phyloP scores from a whole-genome alignment of 2,113 vertebrate species.

The Silurus asotus region DNA sequence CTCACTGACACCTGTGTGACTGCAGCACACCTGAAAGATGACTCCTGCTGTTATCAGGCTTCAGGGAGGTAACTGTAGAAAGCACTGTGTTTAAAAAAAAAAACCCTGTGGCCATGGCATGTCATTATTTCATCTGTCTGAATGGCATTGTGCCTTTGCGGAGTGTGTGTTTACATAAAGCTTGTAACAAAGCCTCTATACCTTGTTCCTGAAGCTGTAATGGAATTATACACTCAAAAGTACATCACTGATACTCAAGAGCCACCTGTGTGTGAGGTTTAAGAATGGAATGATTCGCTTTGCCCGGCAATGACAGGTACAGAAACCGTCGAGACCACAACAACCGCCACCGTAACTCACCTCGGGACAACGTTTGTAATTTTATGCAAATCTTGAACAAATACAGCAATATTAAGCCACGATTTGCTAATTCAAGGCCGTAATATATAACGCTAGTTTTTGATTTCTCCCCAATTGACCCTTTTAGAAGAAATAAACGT shows the following conservation, averaged over 20 bases:
- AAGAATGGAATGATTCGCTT: background rate
- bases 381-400: background rate
- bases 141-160: background rate
- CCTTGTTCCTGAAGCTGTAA: background rate
- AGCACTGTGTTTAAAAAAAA: constrained; percentile 39
- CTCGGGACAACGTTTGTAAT: background rate
- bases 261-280: background rate
- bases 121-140: constrained; percentile 33
- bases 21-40: constrained; percentile 58
- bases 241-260: background rate
- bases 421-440: background rate
- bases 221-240: background rate
- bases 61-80: constrained; percentile 63
- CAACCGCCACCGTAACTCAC: background rate
- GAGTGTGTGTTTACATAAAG: background rate
- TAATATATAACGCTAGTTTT: too few species aligned
- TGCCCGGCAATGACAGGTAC: background rate
- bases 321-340: background rate
- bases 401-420: background rate
- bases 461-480: background rate
- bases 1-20: constrained; percentile 59
- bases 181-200: background rate
- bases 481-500: too few species aligned
- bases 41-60: constrained; percentile 61
- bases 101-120: constrained; percentile 43